Evolutionary conservation across 92 coral and sea anemone species (phyloP), one percentile per base, ranked within the genome.

Genomic region (Phenganax subtilis): DNA sequence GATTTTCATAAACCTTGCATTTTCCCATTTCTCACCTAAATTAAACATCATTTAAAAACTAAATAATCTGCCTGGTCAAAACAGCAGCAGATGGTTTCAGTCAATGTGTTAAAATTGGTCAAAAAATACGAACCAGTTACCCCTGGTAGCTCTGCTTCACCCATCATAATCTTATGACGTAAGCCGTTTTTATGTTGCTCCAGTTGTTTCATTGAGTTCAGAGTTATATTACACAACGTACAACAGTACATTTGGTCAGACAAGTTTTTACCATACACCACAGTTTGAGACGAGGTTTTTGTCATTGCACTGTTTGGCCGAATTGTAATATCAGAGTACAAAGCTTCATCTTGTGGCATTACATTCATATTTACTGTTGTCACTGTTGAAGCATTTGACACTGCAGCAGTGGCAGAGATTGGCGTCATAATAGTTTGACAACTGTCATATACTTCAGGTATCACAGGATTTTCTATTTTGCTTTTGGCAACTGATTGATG

Each of bases 191-290:
- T 81, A 68, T 93, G 97, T 65, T 87, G 96, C 12, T 85, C 77
- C 88, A 91, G 69, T 72, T 93, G 97, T 17, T 76, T 87, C 71
- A 81, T 74, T 30, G 97, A 93, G 84, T 93, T 93, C 67, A 90
- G 84, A 17, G 89, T 87, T 7, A 93, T 88, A 63, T 85, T 81
- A 82, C 97, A 93, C 15, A 78, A 75, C 25, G 87, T 88, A 86
- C 97, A 93, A 54, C 84, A 72, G 29, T 78, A 91, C 27, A 91
- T 37, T 5, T 37, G 64, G 47, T 87, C 77, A 30, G 90, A 72
- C 75, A 73, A 77, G 29, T 88, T 87, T 71, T 88, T 84, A 17
- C 87, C 80, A 47, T 59, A 12, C 15, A 53, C 37, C 15, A 57
- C 15, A 25, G 57, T 20, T 6, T 37, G 47, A 37, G 47, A 37